Conservation (phyloP, 2,797 vertebrate species). For the Diplodus sargus region DNA sequence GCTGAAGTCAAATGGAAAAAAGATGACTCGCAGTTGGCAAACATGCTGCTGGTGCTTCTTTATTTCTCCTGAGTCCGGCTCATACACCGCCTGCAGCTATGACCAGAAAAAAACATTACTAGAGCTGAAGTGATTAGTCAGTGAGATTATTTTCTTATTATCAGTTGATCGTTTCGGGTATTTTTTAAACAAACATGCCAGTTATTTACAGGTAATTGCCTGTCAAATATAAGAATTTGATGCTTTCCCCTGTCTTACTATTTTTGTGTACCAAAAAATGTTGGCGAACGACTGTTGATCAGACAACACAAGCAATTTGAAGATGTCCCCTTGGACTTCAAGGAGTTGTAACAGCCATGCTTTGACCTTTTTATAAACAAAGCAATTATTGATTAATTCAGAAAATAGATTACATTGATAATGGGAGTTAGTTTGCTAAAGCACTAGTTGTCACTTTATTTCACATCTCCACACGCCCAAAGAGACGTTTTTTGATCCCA, state of each 20-base stretch:
- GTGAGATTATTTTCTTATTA: background rate
- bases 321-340: background rate
- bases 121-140: background rate
- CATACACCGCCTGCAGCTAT: background rate
- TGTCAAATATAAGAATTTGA: background rate
- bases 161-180: background rate
- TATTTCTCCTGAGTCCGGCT: background rate
- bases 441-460: background rate
- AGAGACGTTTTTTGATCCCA: no score
- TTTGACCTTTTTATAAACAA: background rate
- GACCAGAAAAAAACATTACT: background rate
- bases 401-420: background rate
- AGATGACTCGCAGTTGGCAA: background rate
- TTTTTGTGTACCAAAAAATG: background rate
- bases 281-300: background rate
- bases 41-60: background rate
- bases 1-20: background rate
- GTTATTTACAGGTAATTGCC: background rate
- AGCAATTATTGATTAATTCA: background rate
- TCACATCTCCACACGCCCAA: no score
- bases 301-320: background rate
- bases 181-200: background rate
- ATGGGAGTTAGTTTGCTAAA: background rate
- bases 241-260: slow-evolving; percentile 3
- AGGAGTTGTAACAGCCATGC: background rate